phyloP scores from a whole-genome alignment of 2,888 invertebrate genomes.

The Phaedon cochleariae region DNA sequence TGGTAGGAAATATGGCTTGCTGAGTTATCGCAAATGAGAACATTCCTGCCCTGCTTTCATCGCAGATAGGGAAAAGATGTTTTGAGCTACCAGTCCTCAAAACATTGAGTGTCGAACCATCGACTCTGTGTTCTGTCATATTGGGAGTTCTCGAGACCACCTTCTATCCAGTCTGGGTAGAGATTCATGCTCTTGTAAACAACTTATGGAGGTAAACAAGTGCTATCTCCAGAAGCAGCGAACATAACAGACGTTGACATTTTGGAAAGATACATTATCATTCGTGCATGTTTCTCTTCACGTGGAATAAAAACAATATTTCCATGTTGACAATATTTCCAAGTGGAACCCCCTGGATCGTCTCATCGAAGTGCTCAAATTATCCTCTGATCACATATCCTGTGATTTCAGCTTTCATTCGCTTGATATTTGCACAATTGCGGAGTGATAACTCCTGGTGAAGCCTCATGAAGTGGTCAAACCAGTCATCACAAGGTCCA shows the following conservation, averaged over 20 bases:
- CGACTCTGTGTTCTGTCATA: slow-evolving; percentile 1
- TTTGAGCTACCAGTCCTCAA: slow-evolving; percentile 43
- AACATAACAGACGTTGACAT: slow-evolving; percentile 31
- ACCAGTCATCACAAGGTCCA: slow-evolving; percentile 26
- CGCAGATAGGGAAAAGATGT: slow-evolving; percentile 42
- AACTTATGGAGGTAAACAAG: background rate
- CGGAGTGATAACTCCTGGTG: slow-evolving; percentile 23
- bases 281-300: slow-evolving; percentile 3
- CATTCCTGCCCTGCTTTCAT: slow-evolving; percentile 44
- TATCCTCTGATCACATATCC: background rate
- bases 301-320: slow-evolving; percentile 3
- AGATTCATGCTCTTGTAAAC: background rate
- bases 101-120: slow-evolving; percentile 24
- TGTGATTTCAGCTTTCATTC: slow-evolving; percentile 22
- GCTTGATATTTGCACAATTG: slow-evolving; percentile 8
- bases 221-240: background rate
- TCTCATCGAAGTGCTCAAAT: no score
- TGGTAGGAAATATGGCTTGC: slow-evolving; percentile 42
- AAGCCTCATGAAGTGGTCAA: slow-evolving; percentile 14
- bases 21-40: slow-evolving; percentile 53
- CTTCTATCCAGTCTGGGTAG: slow-evolving; percentile 24
- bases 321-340: slow-evolving; percentile 22
- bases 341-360: no score
- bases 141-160: background rate
- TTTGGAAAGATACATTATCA: slow-evolving; percentile 23